Base-by-base conservation (phyloP, 2,113 vertebrate species). In the Eonycteris spelaea region DNA sequence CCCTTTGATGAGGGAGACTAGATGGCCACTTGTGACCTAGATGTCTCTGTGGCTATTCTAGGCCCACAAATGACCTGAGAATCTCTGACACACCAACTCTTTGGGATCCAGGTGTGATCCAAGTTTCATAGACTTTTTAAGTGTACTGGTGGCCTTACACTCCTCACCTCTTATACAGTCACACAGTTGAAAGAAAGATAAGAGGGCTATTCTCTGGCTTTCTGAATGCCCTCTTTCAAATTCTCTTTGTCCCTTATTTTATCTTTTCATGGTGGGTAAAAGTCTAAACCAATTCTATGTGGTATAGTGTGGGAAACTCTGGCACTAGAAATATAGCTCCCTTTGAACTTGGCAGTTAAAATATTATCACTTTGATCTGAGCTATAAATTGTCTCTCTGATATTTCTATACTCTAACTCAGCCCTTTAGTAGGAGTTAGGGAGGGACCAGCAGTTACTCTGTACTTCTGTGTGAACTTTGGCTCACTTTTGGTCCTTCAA, bases 281-380 rank as follows among this genome's bases (percentile, higher is more conserved):
- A 65, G 11, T 74, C 18, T 74, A 71, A 90, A 75, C 10, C 43
- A 79, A 35, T 93, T 86, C 40, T 91, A 33, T 55, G 59, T 93
- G 35, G 30, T 78, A 51, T 10, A 68, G 67, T 91, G 30, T 68
- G 83, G 63, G 43, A 78, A 22, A 83, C 16, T 74, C 3, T 65
- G 71, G 51, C 59, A 65, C 74, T 55, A 74, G 45, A n/a, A 94
- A 73, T 68, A 67, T 43, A 74, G 21, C 65, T 74, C 30, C 15
- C 19, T 78, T 43, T 91, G 67, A 89, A 89, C 15, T 68, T 91
- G 73, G 48, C 61, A 83, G 84, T 78, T 91, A 74, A 96, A 89
- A 48, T 40, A 19, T 74, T 55, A 33, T 78, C 18, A 79, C 68
- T 89, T 85, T 90, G 38, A 89, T 83, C 48, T 93, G 57, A 95